Conservation (phyloP, 2,113 vertebrate species). For the Nannospalax galili region DNA sequence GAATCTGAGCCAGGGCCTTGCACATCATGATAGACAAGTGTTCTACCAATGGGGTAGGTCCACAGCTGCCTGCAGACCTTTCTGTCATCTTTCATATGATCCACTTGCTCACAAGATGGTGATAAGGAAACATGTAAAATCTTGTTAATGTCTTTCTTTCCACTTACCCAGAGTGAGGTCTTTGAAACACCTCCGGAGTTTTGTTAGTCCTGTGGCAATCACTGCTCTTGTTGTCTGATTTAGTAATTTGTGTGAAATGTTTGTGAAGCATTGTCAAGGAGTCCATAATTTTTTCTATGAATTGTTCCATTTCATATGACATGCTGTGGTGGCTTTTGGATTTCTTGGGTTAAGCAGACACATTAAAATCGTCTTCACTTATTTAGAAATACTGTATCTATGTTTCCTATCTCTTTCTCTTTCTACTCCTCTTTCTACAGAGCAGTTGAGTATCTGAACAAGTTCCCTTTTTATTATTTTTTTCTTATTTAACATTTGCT, state of each 20-base stretch:
- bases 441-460: not conserved
- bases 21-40: not conserved
- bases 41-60: not conserved
- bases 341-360: too few species aligned
- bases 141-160: not conserved
- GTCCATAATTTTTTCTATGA: not conserved
- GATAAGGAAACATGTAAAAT: not conserved
- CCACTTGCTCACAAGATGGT: not conserved
- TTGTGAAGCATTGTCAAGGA: not conserved
- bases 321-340: not conserved
- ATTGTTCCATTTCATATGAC: not conserved
- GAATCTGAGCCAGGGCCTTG: not conserved
- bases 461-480: not conserved
- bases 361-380: not conserved
- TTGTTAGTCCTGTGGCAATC: not conserved
- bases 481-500: not conserved
- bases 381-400: not conserved
- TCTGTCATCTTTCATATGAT: too few species aligned
- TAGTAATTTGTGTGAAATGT: constrained; percentile 21
- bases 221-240: not conserved
- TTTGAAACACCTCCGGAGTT: not conserved
- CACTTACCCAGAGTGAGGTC: not conserved
- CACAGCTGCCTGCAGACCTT: not conserved
- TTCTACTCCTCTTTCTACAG: not conserved
- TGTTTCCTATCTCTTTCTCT: not conserved